Evolutionary conservation across 2,113 vertebrate species (phyloP), one percentile per base, ranked within the genome.

Genomic region (Tetrao urogallus): DNA sequence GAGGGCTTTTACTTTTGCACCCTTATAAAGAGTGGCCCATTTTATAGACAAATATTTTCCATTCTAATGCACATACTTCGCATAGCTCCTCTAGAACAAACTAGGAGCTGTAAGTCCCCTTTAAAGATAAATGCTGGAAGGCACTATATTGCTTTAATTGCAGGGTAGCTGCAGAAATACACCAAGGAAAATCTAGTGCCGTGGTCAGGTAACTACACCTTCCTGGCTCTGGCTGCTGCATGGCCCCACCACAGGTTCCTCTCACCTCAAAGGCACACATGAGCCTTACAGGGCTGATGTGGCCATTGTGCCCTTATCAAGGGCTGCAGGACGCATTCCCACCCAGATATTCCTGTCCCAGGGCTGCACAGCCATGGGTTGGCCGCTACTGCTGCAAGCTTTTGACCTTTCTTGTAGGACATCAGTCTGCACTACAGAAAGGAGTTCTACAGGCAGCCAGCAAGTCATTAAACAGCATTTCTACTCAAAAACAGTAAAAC

Each of bases 1-100:
- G 38, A 91, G 84, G 61, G 30, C 79, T 97, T 91, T 96, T 36
- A 85, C 89, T 96, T 96, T 94, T 96, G 48, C 92, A 87, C 84
- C 64, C 89, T 86, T 95, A 90, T 86, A 95, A 96, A 90, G 69
- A 95, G 34, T 40, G 67, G 67, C 54, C 79, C 89, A 38, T 82
- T 88, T 96, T 89, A 82, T 72, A 96, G 92, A 81, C 60, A 93
- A 75, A 34, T 77, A 48, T 64, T 91, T 91, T 90, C 90, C 84
- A 80, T 74, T 95, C 92, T 93, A 86, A 61, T 93, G 96, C 96
- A 42, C 13, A 76, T 86, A 89, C 70, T 97, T 90, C 82, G 45
- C 82, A 13, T 28, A 86, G 61, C 36, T 58, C 67, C 86, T 91
- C 89, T 86, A 72, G 83, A 36, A 45, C 54, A 63, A 76, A 38